A percentile compares a stretch with the other conserved stretches of the same genome.
These are phyloP conservation scores for Neopipo cinnamomea DNA, from an alignment of 2,113 vertebrate genomes.

Conservation along the genomic window DNA sequence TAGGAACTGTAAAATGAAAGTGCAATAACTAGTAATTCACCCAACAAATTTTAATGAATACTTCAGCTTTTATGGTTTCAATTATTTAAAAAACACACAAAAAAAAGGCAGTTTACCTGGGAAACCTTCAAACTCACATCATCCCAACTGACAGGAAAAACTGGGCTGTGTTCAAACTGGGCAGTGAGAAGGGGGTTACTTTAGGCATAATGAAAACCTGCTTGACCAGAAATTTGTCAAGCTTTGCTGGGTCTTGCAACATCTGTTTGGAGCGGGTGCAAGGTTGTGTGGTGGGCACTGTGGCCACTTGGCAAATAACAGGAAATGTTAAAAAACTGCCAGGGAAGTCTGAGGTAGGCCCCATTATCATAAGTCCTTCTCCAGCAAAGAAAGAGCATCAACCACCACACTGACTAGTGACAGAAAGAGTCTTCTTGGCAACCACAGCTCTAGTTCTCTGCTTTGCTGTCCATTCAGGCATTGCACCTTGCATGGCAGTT, in stretches of 20 bases:
- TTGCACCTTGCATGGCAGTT: background rate
- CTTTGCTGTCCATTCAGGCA: background rate
- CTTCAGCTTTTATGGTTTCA: background rate
- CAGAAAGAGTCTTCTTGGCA: background rate
- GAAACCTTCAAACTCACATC: background rate
- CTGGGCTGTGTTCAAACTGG: background rate
- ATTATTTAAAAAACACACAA: background rate
- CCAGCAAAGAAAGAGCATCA: background rate
- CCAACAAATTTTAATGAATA: background rate
- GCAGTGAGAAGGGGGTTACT: background rate
- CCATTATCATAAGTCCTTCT: rapidly evolving
- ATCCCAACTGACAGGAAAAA: background rate
- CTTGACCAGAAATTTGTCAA: background rate
- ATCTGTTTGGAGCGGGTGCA: background rate
- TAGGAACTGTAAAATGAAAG: background rate
- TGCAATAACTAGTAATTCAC: background rate
- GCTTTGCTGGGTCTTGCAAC: background rate
- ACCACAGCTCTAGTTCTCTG: background rate
- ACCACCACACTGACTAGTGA: background rate
- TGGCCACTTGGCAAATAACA: background rate
- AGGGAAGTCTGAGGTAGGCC: background rate
- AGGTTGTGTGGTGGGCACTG: background rate
- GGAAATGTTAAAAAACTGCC: background rate
- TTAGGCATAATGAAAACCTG: background rate
- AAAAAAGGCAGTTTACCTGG: background rate